A percentile compares a stretch with the other conserved stretches of the same genome.
These are phyloP conservation scores for Calliopsis andreniformis DNA, from an alignment of 1,140 invertebrate genomes.

Conservation along the genomic window DNA sequence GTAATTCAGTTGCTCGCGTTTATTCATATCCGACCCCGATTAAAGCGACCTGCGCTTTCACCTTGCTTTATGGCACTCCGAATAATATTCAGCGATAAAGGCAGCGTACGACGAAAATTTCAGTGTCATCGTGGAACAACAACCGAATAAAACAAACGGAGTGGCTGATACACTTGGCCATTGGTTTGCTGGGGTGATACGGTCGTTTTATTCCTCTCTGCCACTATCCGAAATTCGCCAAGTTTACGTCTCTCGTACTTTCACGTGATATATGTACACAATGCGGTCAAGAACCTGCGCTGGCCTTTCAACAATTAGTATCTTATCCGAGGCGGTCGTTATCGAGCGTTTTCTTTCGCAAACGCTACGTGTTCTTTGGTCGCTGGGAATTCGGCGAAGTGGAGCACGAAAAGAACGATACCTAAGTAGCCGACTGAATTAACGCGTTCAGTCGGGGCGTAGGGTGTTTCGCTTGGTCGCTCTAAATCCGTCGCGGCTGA, in stretches of 20 bases:
- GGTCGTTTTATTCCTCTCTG: neutral
- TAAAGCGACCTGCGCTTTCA: neutral
- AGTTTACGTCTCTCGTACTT: constrained; percentile 20
- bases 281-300: constrained; percentile 21
- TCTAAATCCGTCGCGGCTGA: neutral
- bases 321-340: constrained; percentile 21
- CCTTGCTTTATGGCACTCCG: neutral
- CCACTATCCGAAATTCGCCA: neutral
- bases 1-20: neutral
- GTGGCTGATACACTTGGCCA: no score
- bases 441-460: no score
- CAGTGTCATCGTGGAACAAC: neutral
- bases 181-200: neutral
- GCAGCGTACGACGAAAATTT: neutral
- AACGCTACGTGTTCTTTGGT: neutral
- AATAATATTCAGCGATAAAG: neutral
- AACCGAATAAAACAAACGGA: no score
- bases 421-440: no score
- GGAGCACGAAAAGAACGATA: neutral
- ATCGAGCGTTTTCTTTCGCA: constrained; percentile 6
- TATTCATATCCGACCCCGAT: neutral
- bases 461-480: neutral
- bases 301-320: constrained; percentile 32
- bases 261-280: constrained; percentile 15
- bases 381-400: neutral